Base-by-base conservation (phyloP, 2,888 invertebrate genomes). In the Drosophila barbarae region DNA sequence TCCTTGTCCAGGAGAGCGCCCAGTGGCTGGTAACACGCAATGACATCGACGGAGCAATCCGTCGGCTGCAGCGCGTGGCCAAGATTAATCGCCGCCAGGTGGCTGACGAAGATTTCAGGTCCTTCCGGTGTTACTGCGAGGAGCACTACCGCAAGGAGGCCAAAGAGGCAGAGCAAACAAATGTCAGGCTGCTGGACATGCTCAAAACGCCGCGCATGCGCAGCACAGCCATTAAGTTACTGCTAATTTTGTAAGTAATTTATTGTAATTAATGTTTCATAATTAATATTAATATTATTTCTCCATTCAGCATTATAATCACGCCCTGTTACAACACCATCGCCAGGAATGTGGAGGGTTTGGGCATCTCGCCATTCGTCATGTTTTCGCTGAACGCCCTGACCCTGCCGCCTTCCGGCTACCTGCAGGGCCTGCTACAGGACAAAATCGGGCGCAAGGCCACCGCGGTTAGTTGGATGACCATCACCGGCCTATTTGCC, bases 321-420 rank as follows among this genome's bases (percentile, higher is more conserved):
- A 90, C 91, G 5, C 86, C 92, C 21, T 90, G 91, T 72, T 92
- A 91, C 70, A 92, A 92, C 75, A 91, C 91, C 3, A 91, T 92
- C 18, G 91, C 91, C 2, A 89, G 91, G 88, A 90, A 51, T 91
- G 92, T 88, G 12, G 89, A 90, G 9, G 91, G 90, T 12, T 76
- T 90, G 41, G 85, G 91, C 38, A 87, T 90, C 59, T 89, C 87
- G 9, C 91, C 92, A 0, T 91, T 91, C 69, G 67, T 90, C 5
- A 89, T 91, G 76, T 91, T 92, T 84, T 90, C 90, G 5, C 78
- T 90, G 15, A 91, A 90, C 35, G 91, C 91, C 1, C 73, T 90
- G 21, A 91, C 91, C 90, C 90, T 92, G 64, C 86, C 91, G 18
- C 91, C 92, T 0, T 90, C 91, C 4, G 91, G 87, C n/a, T 73